phyloP scores from a whole-genome alignment of 2,113 vertebrate species.

The Takifugu flavidus region DNA sequence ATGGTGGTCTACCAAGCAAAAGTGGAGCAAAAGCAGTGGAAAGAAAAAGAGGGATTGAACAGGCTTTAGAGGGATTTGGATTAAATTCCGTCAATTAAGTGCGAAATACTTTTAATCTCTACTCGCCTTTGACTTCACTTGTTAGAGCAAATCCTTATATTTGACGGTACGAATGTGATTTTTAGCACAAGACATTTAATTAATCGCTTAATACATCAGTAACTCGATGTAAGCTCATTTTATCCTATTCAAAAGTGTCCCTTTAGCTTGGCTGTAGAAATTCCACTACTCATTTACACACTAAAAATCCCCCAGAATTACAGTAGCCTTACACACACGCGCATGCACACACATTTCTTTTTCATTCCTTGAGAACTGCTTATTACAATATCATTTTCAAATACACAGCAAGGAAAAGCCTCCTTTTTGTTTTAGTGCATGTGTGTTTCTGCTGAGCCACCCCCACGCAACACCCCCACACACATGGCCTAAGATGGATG shows the following conservation, averaged over 20 bases:
- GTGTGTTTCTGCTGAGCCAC: slow-evolving; percentile 60
- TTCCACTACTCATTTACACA: neutral
- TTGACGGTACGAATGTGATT: neutral
- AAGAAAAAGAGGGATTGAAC: neutral
- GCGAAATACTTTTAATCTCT: slow-evolving; percentile 16
- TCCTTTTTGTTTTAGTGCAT: slow-evolving; percentile 45
- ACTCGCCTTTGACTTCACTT: neutral
- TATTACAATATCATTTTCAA: slow-evolving; percentile 43
- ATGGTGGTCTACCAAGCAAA: slow-evolving; percentile 86
- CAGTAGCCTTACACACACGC: neutral
- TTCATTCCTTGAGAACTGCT: slow-evolving; percentile 1
- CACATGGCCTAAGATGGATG: slow-evolving; percentile 59
- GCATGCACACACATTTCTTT: neutral
- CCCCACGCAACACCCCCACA: slow-evolving; percentile 68
- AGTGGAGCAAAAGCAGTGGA: neutral
- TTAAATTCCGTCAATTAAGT: slow-evolving; percentile 8
- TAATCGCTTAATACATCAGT: slow-evolving; percentile 15
- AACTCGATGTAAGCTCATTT: neutral
- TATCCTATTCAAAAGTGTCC: slow-evolving; percentile 3
- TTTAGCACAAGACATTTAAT: neutral
- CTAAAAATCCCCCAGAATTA: neutral
- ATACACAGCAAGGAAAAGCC: slow-evolving; percentile 35
- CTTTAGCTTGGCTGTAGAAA: too few relatives aligned
- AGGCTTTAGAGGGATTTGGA: neutral
- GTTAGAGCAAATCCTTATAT: neutral